Conservation (phyloP, 1,140 invertebrate genomes). For the Bacillus rossius region DNA sequence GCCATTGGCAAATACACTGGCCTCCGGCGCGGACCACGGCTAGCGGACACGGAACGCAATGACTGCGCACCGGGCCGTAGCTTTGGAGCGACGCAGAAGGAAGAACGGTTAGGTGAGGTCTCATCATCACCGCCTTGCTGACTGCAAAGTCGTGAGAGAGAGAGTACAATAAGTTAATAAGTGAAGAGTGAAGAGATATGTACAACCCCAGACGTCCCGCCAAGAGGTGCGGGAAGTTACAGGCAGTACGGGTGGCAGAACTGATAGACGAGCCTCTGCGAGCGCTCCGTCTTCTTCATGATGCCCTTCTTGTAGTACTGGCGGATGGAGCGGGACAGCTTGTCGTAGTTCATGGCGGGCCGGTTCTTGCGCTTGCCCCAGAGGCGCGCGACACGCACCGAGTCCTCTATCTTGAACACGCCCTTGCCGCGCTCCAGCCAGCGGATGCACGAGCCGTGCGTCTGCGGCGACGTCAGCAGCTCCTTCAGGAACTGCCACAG, state of each 20-base stretch:
- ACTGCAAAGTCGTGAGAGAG: conserved; percentile 13
- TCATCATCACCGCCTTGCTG: conserved; percentile 12
- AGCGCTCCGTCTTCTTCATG: conserved; percentile 98
- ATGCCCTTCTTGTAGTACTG: conserved; percentile 99
- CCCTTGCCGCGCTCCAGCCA: conserved; percentile 94
- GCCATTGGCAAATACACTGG: conserved; percentile 8
- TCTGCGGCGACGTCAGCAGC: conserved; percentile 76
- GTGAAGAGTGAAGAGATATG: conserved; percentile 3
- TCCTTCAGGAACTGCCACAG: conserved; percentile 99
- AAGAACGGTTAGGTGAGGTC: background rate
- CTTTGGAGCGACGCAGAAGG: background rate
- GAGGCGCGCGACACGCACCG: conserved; percentile 86
- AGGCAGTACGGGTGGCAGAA: conserved; percentile 94
- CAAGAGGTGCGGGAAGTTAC: conserved; percentile 41
- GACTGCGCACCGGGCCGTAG: background rate
- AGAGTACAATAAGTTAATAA: conserved; percentile 4
- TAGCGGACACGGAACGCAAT: background rate
- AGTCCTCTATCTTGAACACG: conserved; percentile 99
- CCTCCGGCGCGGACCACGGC: background rate
- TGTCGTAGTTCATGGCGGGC: conserved; percentile 99
- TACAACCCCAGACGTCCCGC: background rate
- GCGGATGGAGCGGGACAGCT: conserved; percentile 92
- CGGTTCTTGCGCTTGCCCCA: conserved; percentile 98
- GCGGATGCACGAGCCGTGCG: conserved; percentile 88
- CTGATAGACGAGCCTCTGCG: conserved; percentile 97